Evolutionary conservation across 2,113 vertebrate species (phyloP).

Genomic region (Brevimyrus niger): DNA sequence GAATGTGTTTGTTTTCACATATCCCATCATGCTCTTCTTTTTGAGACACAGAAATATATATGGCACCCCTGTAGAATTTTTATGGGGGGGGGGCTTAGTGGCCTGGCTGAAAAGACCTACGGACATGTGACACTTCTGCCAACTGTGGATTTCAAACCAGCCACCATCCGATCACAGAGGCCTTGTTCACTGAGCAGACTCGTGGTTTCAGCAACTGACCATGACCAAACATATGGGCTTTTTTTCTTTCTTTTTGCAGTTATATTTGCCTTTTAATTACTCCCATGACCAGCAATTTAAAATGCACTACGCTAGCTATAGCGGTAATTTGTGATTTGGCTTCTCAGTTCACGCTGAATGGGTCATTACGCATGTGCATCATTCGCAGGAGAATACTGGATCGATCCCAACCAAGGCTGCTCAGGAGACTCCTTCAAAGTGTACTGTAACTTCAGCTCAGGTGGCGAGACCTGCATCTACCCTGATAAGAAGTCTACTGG

Average conservation of each 20-base stretch:
- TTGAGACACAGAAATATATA: background rate
- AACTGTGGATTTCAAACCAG: background rate
- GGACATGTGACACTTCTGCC: background rate
- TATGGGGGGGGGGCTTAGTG: background rate
- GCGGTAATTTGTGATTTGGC: background rate
- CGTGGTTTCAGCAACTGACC: background rate
- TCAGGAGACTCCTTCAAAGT: background rate
- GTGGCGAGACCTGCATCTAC: background rate
- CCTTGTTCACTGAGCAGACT: background rate
- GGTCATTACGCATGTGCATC: background rate
- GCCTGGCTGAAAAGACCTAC: background rate
- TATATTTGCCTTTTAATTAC: background rate
- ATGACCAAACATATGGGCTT: background rate
- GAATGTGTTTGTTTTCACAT: background rate
- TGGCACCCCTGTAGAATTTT: background rate
- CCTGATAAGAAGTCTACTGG: background rate
- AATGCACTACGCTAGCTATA: background rate
- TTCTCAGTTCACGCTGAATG: background rate
- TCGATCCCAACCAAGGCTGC: background rate
- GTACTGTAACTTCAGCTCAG: background rate
- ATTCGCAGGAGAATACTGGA: background rate
- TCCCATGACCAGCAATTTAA: background rate
- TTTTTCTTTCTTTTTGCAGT: background rate
- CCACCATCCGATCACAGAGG: background rate
- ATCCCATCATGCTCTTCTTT: background rate